Evolutionary conservation across 2,797 vertebrate species (phyloP), one percentile per base, ranked within the genome.

Genomic region (Phrynocephalus guinanensis): DNA sequence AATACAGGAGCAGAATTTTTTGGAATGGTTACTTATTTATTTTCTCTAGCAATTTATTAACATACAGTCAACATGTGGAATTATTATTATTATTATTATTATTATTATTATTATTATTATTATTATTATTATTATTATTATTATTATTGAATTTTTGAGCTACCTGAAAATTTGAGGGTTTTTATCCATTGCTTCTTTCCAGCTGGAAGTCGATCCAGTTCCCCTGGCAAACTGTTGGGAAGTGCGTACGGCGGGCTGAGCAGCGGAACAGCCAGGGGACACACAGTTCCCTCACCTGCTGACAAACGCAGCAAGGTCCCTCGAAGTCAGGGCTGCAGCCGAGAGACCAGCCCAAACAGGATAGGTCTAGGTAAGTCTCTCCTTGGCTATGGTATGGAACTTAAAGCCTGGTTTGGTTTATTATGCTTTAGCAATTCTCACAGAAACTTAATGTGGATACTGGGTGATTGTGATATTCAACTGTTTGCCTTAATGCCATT

Each of bases 121-220:
- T 26, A 38, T 77, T 77, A 67, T 28, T 67, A 52, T 44, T 63
- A 33, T 63, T 16, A 63, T 63, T 80, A 33, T 28, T 18, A 2
- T 30, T 30, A 22, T 50, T 60, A 77, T 68, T 82, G 38, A 87
- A 75, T 18, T 44, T 0, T 0, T 13, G 72, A 86, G 79, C 78
- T 92, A 20, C 0, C 1, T 20, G 10, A 38, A 79, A 56, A 77
- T 30, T 56, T 77, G 7, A 44, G 1, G 44, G 44, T 9, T 44
- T 13, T 72, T 48, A 15, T 82, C 82, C 95, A 18, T 94, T 72
- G 26, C 91, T 96, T 73, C 89, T 75, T 94, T 96, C 30, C 94
- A 99, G 99, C 99, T 67, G 98, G 99, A 68, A 99, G 99, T 93
- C 97, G 99, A 52, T 99, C 99, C 84, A 99, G 97, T 91, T 99